Conservation (phyloP, 1,140 invertebrate species). For the Zaprionus kolodkinae region DNA sequence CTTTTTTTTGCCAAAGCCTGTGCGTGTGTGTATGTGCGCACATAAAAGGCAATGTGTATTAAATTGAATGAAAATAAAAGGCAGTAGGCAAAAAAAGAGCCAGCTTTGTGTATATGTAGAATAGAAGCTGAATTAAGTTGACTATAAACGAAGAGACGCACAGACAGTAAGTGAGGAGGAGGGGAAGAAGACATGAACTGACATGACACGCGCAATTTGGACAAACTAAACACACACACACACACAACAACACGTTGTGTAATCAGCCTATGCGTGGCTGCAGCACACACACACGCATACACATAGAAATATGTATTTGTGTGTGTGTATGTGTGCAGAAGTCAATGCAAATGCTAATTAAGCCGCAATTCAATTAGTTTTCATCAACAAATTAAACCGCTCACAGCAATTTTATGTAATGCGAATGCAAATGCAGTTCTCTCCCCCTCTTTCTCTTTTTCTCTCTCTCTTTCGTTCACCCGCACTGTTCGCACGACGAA, state of each 20-base stretch:
- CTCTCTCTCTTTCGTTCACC: neutral
- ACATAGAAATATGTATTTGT: neutral
- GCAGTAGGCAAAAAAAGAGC: slow-evolving; percentile 57
- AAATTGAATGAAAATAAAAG: slow-evolving; percentile 80
- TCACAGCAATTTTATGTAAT: slow-evolving; percentile 73
- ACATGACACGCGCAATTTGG: slow-evolving; percentile 33
- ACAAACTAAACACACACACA: slow-evolving; percentile 25
- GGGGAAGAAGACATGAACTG: neutral
- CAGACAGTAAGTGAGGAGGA: neutral
- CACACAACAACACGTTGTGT: slow-evolving; percentile 54
- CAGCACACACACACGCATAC: neutral
- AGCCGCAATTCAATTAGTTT: slow-evolving; percentile 52
- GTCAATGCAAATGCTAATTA: slow-evolving; percentile 44
- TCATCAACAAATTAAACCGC: slow-evolving; percentile 71
- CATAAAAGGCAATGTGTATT: slow-evolving; percentile 66
- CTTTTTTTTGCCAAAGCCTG: slow-evolving; percentile 22
- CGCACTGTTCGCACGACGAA: slow-evolving; percentile 10
- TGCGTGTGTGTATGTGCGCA: slow-evolving; percentile 36
- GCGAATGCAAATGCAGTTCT: slow-evolving; percentile 56
- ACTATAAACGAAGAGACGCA: slow-evolving; percentile 51
- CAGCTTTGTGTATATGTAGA: slow-evolving; percentile 18
- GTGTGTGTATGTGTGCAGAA: neutral
- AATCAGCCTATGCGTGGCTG: slow-evolving; percentile 49
- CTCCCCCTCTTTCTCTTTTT: slow-evolving; percentile 13
- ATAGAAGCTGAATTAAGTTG: slow-evolving; percentile 57